A percentile compares a stretch with the other conserved stretches of the same genome.
Conservation (phyloP, 2,888 invertebrate species). For the Smittia sp. region DNA sequence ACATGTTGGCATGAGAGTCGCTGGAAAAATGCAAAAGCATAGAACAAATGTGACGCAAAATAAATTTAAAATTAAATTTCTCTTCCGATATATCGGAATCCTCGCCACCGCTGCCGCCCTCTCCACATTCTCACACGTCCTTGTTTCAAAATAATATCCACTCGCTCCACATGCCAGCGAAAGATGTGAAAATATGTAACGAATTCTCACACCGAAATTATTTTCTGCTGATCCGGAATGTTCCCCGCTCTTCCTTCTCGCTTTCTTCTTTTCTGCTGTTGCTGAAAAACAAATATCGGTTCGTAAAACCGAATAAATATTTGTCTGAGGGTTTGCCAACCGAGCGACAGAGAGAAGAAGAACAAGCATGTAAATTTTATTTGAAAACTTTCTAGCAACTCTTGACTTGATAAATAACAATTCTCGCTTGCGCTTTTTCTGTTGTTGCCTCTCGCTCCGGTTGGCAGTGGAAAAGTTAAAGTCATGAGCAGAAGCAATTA, state of each 20-base stretch:
- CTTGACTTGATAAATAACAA: background rate
- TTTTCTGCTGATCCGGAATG: conserved; percentile 26
- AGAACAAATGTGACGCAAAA: background rate
- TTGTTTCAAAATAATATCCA: background rate
- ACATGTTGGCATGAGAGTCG: background rate
- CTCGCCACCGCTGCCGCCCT: background rate
- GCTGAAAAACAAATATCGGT: conserved; percentile 4
- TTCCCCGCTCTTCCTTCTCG: too few relatives aligned
- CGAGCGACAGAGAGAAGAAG: background rate
- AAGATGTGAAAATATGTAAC: conserved; percentile 3
- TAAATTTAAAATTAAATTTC: conserved; percentile 3
- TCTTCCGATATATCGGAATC: background rate
- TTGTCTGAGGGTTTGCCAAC: background rate
- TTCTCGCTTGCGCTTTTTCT: background rate
- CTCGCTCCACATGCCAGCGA: background rate
- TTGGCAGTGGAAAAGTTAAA: conserved; percentile 1
- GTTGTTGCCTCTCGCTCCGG: background rate
- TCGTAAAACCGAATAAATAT: background rate
- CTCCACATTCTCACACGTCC: conserved; percentile 4
- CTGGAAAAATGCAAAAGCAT: background rate
- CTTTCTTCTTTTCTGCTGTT: background rate
- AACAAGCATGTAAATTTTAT: background rate
- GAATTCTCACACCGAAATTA: conserved; percentile 23
- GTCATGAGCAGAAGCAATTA: conserved; percentile 37
- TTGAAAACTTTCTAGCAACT: background rate